Percentiles rank a stretch among this genome's conserved stretches.
Conservation (phyloP, 1,140 invertebrate genomes). For the Nebria ingens region DNA sequence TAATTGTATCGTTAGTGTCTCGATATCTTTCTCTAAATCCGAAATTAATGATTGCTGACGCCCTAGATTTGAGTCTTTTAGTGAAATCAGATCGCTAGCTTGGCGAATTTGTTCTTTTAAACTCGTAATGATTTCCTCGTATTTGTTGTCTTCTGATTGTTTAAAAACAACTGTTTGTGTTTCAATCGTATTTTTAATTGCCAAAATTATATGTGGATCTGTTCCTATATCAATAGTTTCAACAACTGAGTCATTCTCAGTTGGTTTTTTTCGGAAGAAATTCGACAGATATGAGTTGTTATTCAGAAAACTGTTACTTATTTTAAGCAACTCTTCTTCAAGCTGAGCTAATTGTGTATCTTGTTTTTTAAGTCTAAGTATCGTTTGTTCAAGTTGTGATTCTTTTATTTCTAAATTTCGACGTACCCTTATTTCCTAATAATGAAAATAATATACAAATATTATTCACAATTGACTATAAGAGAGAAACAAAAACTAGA, state of each 20-base stretch:
- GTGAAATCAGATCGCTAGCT: background rate
- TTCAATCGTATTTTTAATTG: background rate
- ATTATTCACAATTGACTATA: too few species aligned
- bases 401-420: constrained; percentile 27
- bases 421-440: constrained; percentile 25
- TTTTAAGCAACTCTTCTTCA: constrained; percentile 28
- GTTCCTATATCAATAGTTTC: background rate
- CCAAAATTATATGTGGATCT: background rate
- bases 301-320: background rate
- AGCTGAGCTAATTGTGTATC: constrained; percentile 28
- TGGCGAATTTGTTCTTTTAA: background rate
- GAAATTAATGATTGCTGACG: background rate
- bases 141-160: background rate
- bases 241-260: background rate
- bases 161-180: background rate
- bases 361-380: constrained; percentile 24
- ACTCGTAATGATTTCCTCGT: background rate
- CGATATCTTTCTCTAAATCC: background rate
- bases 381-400: constrained; percentile 25
- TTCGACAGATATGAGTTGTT: background rate
- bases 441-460: constrained; percentile 14
- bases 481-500: too few species aligned
- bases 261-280: background rate
- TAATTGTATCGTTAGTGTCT: background rate
- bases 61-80: background rate